These are phyloP conservation scores for Erynnis tages DNA, from an alignment of 2,888 invertebrate genomes.

Conservation along the genomic window DNA sequence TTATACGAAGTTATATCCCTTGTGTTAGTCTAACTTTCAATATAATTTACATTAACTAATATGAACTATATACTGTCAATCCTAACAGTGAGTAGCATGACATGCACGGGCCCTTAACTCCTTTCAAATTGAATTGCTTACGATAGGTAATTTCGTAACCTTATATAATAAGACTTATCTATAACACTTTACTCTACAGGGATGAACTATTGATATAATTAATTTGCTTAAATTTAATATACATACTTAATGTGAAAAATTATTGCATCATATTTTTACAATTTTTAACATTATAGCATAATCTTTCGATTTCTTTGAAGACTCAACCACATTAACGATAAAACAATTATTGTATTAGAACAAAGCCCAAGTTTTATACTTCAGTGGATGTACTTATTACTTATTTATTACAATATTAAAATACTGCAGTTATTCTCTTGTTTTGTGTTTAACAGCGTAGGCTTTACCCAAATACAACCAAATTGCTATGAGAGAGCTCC, in stretches of 20 bases:
- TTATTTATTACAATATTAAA: no score
- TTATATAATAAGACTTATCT: constrained; percentile 14
- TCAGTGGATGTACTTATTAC: no score
- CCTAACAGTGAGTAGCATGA: constrained; percentile 2
- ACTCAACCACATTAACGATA: no score
- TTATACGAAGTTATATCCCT: background rate
- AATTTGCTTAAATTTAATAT: constrained; percentile 15
- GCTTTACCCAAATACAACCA: no score
- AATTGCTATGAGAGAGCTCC: no score
- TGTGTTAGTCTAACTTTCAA: no score
- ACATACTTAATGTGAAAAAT: constrained; percentile 27
- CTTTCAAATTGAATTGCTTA: constrained; percentile 4
- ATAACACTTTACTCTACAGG: constrained; percentile 13
- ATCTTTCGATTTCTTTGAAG: no score
- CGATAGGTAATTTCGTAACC: constrained; percentile 3
- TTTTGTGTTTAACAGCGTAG: no score
- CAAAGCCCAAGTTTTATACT: no score
- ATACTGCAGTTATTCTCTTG: no score
- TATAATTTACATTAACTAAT: no score
- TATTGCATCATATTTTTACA: constrained; percentile 35
- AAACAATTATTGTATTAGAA: no score
- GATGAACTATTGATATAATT: constrained; percentile 24
- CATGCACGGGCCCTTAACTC: background rate
- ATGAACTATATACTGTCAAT: background rate
- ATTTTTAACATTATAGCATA: constrained; percentile 29